Conservation (phyloP, 2,888 invertebrate genomes). For the Tiliacea citrago region DNA sequence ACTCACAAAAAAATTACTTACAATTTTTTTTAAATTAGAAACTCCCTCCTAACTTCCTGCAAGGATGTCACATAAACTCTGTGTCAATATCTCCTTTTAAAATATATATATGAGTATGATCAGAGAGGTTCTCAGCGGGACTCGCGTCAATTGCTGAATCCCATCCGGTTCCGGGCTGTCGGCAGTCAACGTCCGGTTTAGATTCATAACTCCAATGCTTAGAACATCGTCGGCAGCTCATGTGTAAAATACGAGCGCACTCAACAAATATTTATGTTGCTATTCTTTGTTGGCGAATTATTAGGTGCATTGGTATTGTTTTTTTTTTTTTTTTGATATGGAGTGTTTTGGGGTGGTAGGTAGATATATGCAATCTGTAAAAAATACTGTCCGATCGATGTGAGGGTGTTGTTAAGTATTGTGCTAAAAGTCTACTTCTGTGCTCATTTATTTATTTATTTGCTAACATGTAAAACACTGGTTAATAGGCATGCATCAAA, state of each 20-base stretch:
- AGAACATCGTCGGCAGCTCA: slow-evolving; percentile 79
- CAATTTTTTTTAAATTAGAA: slow-evolving; percentile 54
- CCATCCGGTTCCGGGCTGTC: slow-evolving; percentile 85
- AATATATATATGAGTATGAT: slow-evolving; percentile 72
- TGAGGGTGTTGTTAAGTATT: not conserved
- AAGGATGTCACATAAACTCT: slow-evolving; percentile 68
- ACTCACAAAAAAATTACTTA: slow-evolving; percentile 11
- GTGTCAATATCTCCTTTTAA: slow-evolving; percentile 72
- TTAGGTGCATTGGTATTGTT: slow-evolving; percentile 49
- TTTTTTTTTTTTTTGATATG: slow-evolving; percentile 24
- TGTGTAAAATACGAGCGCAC: slow-evolving; percentile 80
- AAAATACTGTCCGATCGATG: not conserved
- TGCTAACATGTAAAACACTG: too few species aligned
- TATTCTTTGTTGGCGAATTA: slow-evolving; percentile 70
- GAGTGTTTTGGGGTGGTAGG: not conserved
- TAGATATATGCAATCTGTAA: not conserved
- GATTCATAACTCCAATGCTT: slow-evolving; percentile 81
- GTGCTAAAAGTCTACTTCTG: not conserved
- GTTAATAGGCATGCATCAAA: too few species aligned
- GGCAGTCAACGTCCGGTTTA: slow-evolving; percentile 80
- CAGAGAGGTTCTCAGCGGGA: slow-evolving; percentile 78
- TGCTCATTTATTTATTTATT: too few species aligned
- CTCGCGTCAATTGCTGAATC: slow-evolving; percentile 86
- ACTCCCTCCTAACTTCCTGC: slow-evolving; percentile 29
- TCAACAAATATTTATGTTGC: slow-evolving; percentile 75